Percentiles rank a stretch among this genome's conserved stretches.
These are phyloP conservation scores for Philonicus albiceps DNA, from an alignment of 2,888 invertebrate species.

Conservation along the genomic window DNA sequence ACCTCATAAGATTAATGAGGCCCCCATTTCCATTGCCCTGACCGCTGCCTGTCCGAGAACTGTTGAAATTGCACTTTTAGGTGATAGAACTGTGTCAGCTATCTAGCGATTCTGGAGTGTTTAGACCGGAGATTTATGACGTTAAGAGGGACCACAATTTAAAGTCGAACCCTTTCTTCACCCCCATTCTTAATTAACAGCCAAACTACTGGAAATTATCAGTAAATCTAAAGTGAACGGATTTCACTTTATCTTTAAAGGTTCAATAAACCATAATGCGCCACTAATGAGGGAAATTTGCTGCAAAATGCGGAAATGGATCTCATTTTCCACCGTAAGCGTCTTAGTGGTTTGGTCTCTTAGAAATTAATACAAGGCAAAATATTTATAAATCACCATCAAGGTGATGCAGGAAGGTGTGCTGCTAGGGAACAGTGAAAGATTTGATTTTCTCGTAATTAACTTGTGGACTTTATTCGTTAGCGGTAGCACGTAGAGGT, in stretches of 20 bases:
- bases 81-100: not conserved
- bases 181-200: not conserved
- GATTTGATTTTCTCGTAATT: not conserved
- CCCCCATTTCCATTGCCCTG: not conserved
- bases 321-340: not conserved
- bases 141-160: not conserved
- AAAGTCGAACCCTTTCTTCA: not conserved
- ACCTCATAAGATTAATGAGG: conserved; percentile 16
- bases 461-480: not conserved
- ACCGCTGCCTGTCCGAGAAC: not conserved
- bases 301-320: not conserved
- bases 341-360: not conserved
- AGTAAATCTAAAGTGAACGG: not conserved
- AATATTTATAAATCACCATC: not conserved
- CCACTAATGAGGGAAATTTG: not conserved
- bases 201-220: not conserved
- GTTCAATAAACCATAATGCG: not conserved
- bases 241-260: not conserved
- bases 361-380: not conserved
- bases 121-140: not conserved
- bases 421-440: not conserved
- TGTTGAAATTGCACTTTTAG: conserved; percentile 20
- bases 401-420: not conserved
- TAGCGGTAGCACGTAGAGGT: not conserved
- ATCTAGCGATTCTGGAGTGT: not conserved